Base-by-base conservation (phyloP, 2,797 vertebrate species). In the Sebastiscus tertius region DNA sequence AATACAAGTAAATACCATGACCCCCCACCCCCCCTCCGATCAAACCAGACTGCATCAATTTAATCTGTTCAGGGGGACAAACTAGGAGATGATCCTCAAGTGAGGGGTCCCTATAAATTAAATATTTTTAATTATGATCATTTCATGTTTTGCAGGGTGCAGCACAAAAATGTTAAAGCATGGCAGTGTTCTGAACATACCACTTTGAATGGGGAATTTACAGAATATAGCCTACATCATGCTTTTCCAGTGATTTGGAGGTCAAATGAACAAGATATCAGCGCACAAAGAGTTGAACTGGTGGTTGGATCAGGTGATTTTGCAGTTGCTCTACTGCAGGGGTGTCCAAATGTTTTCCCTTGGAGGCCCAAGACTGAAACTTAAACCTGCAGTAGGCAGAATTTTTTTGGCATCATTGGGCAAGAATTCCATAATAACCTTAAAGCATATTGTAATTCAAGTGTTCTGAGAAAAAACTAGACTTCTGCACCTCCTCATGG, bases 1-100 rank as follows among this genome's bases (percentile, higher is more conserved):
- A 89, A 83, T 86, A 89, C 89, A 86, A 86, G 70, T 91, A 75
- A 78, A 77, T 69, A 67, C 55, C 68, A 27, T 72, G 74, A 67
- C 60, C 71, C 24, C 24, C 24, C 24, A 24, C 24, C 24, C 20
- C 27, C 55, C 56, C 33, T 78, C 74, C 22, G 75, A 72, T 79
- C 78, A 60, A 33, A 67, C 34, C 77, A 31, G 79, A 54, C 60
- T 72, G 64, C 72, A 76, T 69, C 56, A 56, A 11, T 54, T 49
- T 39, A 8, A 52, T 62, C 20, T 71, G 55, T 22, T n/a, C 66
- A 66, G 46, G 55, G 22, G 52, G 29, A 64, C 10, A 61, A 60
- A 26, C 39, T 31, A 22, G 1, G 27, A 52, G 39, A n/a, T 31
- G 31, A 22, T 58, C 34, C 26, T 66, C 55, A 18, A 22, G 36